Evolutionary conservation across 2,888 invertebrate species (phyloP).

Genomic region (Ectemnius cavifrons): DNA sequence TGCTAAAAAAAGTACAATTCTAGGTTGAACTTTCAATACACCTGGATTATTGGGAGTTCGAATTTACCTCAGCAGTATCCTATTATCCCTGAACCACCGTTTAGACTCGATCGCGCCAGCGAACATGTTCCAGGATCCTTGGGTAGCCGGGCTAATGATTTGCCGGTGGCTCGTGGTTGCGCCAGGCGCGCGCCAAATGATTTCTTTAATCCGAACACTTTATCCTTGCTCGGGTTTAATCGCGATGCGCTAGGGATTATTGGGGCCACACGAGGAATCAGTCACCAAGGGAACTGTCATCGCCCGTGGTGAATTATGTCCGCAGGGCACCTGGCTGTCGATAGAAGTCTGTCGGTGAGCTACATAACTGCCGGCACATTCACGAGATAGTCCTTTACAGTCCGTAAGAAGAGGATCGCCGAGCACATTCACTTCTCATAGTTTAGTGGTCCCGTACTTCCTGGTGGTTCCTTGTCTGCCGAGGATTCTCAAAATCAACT

Average conservation of each 20-base stretch:
- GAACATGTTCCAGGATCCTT: conserved; percentile 78
- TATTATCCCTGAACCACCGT: conserved; percentile 80
- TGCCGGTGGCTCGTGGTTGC: conserved; percentile 23
- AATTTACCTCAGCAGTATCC: conserved; percentile 74
- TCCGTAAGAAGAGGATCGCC: background rate
- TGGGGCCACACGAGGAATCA: no score
- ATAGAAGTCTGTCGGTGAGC: background rate
- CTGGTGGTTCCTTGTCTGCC: no score
- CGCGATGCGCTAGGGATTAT: no score
- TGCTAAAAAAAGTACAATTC: no score
- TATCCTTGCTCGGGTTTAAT: no score
- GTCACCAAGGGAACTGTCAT: no score
- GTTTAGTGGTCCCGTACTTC: background rate
- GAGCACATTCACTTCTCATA: background rate
- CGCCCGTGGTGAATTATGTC: no score
- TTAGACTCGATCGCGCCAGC: conserved; percentile 82
- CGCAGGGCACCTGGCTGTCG: background rate
- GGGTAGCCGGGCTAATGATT: background rate
- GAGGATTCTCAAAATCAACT: no score
- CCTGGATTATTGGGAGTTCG: conserved; percentile 1
- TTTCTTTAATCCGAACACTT: background rate
- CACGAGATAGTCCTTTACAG: background rate
- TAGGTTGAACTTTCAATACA: no score
- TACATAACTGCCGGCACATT: background rate
- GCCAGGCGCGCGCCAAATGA: conserved; percentile 1